Evolutionary conservation across 2,888 invertebrate genomes (phyloP), one percentile per base, ranked within the genome.

Genomic region (Pyralis farinalis): DNA sequence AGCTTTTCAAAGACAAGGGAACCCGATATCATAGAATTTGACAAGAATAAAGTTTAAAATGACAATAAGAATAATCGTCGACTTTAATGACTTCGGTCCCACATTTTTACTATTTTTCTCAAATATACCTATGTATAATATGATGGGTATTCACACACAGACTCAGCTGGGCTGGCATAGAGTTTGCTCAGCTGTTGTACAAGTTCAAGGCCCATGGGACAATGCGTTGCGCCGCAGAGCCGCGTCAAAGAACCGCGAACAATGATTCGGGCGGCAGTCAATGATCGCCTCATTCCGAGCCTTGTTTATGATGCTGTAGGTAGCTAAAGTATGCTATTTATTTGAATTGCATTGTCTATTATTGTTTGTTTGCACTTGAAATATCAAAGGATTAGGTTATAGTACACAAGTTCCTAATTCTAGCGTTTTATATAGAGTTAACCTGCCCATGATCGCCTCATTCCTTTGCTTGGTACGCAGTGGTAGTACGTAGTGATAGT

Each of bases 171-270:
- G 10, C 30, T 7, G 12, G 16, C 16, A 16, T 16, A 16, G 30
- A 62, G 63, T 77, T 74, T 73, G 66, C 63, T 71, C 78, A 80
- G 79, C 71, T 77, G 79, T 51, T 49, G 45, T 42, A 63, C 63
- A 70, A 83, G 85, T 85, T 85, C 84, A 85, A 84, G 85, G 85
- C 75, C 69, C 63, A 12, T 39, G 55, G 44, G 64, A 75, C 72
- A 75, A 69, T 67, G 68, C 37, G 30, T 11, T 43, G 7, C 30
- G 7, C 20, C 34, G 37, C 31, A 3, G 16, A 28, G 32, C 31
- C 39, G 20, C 37, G 35, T 25, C 25, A 44, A 44, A 41, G 38
- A 46, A 38, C 39, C 44, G 40, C 40, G 42, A 37, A 46, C 54
- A 46, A 50, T 54, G 43, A 47, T 46, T 34, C 37, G 42, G 30